Conservation (phyloP, 2,797 vertebrate genomes). For the Typhlichthys eigenmanni region DNA sequence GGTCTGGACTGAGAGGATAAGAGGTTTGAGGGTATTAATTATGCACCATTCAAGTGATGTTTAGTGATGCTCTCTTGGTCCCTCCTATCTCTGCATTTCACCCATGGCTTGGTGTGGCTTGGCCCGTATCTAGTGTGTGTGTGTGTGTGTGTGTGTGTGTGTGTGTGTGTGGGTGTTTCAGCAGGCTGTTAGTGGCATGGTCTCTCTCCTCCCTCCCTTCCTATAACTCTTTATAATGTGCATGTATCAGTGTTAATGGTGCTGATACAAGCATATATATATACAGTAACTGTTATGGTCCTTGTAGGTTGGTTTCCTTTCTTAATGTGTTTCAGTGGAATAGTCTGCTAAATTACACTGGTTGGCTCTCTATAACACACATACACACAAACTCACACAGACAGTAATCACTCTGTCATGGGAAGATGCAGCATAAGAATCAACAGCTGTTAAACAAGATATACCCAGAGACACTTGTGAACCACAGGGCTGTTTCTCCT, state of each 20-base stretch:
- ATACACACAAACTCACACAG: neutral
- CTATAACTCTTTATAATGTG: neutral
- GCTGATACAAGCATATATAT: neutral
- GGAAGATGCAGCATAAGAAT: slow-evolving; percentile 16
- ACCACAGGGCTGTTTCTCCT: slow-evolving; percentile 20
- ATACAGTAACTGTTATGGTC: neutral
- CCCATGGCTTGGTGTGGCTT: too few relatives aligned
- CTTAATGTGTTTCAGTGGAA: slow-evolving; percentile 30
- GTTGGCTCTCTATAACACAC: slow-evolving; percentile 5
- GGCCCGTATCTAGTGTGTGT: too few relatives aligned
- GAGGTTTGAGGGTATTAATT: slow-evolving; percentile 24
- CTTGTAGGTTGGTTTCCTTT: slow-evolving; percentile 16
- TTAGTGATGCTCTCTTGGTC: too few relatives aligned
- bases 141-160: too few relatives aligned
- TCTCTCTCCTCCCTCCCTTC: too few relatives aligned
- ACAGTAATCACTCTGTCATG: slow-evolving; percentile 18
- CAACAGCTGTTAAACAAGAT: slow-evolving; percentile 19
- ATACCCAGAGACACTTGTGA: neutral
- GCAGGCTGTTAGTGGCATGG: too few relatives aligned
- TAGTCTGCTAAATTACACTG: slow-evolving; percentile 10
- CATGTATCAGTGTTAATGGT: neutral
- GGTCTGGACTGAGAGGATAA: slow-evolving; percentile 25
- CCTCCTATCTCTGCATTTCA: too few relatives aligned
- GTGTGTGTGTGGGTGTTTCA: too few relatives aligned
- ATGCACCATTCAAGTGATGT: too few relatives aligned